A percentile compares a stretch with the other conserved stretches of the same genome.
Evolutionary conservation across 1,140 invertebrate species (phyloP).

Genomic region (Diachasmimorpha longicaudata): DNA sequence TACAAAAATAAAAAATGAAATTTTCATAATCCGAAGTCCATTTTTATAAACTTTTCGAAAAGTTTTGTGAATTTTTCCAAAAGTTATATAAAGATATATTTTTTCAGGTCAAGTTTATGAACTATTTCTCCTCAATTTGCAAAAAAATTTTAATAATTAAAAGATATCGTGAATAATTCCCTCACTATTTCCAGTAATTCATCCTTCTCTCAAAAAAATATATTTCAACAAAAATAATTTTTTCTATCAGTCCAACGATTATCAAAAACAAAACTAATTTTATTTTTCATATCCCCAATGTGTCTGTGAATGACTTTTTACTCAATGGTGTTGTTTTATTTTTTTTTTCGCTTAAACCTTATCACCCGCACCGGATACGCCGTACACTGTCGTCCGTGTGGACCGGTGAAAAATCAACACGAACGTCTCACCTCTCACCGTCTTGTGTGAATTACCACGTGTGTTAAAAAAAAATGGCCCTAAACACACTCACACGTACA

Average conservation of each 20-base stretch:
- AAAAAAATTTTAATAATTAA: no score
- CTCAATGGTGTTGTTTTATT: constrained; percentile 54
- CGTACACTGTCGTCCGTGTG: constrained; percentile 15
- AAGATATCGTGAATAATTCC: no score
- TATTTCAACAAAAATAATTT: no score
- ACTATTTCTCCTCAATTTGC: no score
- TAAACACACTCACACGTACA: constrained; percentile 20
- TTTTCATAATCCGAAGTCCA: no score
- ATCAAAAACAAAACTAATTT: background rate
- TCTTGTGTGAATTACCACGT: constrained; percentile 36
- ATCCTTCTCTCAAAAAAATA: no score
- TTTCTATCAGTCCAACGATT: background rate
- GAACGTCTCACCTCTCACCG: constrained; percentile 43
- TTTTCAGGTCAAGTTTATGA: no score
- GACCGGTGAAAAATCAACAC: constrained; percentile 5
- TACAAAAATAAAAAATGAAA: no score
- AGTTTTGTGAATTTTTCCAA: no score
- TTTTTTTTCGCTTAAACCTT: constrained; percentile 48
- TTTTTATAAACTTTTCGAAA: no score
- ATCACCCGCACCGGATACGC: constrained; percentile 14
- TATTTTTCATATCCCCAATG: background rate
- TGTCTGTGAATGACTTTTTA: constrained; percentile 39
- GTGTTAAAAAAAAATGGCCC: constrained; percentile 37
- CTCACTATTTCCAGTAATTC: no score
- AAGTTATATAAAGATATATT: no score